A percentile compares a stretch with the other conserved stretches of the same genome.
Evolutionary conservation across 1,140 invertebrate genomes (phyloP).

Genomic region (Hycleus cichorii): DNA sequence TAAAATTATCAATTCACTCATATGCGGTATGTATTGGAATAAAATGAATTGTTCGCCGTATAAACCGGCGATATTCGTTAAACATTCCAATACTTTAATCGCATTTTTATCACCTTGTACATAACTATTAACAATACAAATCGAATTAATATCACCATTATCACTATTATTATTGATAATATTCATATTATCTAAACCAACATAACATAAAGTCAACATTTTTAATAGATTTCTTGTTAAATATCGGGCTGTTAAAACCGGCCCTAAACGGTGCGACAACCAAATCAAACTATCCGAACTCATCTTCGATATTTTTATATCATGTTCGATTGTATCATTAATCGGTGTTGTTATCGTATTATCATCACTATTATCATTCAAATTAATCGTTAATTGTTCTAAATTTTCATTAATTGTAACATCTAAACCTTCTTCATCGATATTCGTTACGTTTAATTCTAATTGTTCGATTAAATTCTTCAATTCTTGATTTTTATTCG

Average conservation of each 20-base stretch:
- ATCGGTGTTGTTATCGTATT: constrained; percentile 46
- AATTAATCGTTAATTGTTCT: constrained; percentile 24
- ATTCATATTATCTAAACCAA: constrained; percentile 72
- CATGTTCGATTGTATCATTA: constrained; percentile 11
- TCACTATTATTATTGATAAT: constrained; percentile 36
- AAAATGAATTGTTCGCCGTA: constrained; percentile 93
- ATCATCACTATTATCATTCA: constrained; percentile 23
- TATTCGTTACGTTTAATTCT: constrained; percentile 35
- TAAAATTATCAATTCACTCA: constrained; percentile 71
- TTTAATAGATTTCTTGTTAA: constrained; percentile 85
- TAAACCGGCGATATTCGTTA: constrained; percentile 78
- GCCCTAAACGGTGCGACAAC: constrained; percentile 89
- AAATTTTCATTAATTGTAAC: constrained; percentile 38
- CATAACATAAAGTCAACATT: constrained; percentile 90
- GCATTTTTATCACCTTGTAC: constrained; percentile 77
- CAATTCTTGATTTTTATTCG: constrained; percentile 40
- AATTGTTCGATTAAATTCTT: constrained; percentile 45
- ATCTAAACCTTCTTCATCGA: constrained; percentile 45
- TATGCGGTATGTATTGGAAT: constrained; percentile 89
- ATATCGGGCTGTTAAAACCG: constrained; percentile 84
- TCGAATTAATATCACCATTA: constrained; percentile 44
- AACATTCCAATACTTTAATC: constrained; percentile 76
- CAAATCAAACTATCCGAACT: constrained; percentile 85
- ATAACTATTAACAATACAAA: constrained; percentile 49
- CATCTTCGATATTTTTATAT: constrained; percentile 77